A percentile compares a stretch with the other conserved stretches of the same genome.
Conservation (phyloP, 2,797 vertebrate species). For the Emys orbicularis region DNA sequence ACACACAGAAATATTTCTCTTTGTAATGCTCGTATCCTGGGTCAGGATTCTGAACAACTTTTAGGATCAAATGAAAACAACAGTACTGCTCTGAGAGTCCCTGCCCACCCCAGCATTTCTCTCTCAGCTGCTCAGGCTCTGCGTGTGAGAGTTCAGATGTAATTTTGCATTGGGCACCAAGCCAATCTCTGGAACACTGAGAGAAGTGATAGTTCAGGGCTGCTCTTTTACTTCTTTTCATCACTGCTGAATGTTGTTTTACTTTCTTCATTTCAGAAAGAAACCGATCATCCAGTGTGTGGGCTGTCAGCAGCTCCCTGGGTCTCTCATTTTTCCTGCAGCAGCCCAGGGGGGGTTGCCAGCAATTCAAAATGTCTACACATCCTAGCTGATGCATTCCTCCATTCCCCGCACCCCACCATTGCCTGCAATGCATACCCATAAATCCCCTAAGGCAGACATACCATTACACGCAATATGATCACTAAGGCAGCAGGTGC, state of each 20-base stretch:
- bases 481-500: background rate
- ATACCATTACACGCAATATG: background rate
- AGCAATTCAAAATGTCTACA: background rate
- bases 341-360: background rate
- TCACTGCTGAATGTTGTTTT: slow-evolving; percentile 57
- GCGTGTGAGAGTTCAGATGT: slow-evolving; percentile 41
- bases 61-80: slow-evolving; percentile 24
- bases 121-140: slow-evolving; percentile 39
- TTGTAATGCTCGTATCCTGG: slow-evolving; percentile 8
- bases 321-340: background rate
- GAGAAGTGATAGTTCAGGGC: slow-evolving; percentile 66
- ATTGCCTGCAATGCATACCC: background rate
- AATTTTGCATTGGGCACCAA: slow-evolving; percentile 71
- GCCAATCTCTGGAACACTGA: slow-evolving; percentile 57
- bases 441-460: background rate
- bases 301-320: slow-evolving; percentile 26
- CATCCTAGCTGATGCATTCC: background rate
- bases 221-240: slow-evolving; percentile 69
- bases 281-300: slow-evolving; percentile 34
- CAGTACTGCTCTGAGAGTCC: slow-evolving; percentile 43
- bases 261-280: slow-evolving; percentile 47
- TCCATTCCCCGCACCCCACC: background rate
- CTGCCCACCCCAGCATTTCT: slow-evolving; percentile 3
- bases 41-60: slow-evolving; percentile 32
- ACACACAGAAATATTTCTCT: background rate